Percentiles rank a stretch among this genome's conserved stretches.
phyloP scores from a whole-genome alignment of 2,797 vertebrate species.

The Sebastes paucispinis region DNA sequence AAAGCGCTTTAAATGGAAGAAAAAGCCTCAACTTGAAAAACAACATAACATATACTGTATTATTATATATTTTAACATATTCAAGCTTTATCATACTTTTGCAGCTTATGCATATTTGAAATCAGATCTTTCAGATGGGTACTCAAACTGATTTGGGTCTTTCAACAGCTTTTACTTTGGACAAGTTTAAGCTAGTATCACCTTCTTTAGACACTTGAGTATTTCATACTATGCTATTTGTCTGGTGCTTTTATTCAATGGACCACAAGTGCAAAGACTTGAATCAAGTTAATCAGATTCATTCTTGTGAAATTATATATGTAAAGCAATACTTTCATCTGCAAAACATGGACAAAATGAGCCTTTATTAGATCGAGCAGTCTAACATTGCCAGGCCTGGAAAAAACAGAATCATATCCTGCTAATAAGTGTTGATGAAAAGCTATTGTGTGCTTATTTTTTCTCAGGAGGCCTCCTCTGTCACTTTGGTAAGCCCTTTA shows the following conservation, averaged over 20 bases:
- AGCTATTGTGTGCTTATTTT: conserved; percentile 39
- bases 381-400: conserved; percentile 38
- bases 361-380: conserved; percentile 40
- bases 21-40: neutral
- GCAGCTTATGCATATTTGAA: neutral
- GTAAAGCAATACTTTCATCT: neutral
- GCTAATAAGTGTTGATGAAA: conserved; percentile 63
- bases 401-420: conserved; percentile 34
- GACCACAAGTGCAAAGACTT: neutral
- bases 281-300: neutral
- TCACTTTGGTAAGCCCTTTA: conserved; percentile 48
- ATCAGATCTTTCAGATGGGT: neutral
- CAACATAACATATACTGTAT: neutral
- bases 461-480: conserved; percentile 40
- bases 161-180: neutral
- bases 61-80: neutral
- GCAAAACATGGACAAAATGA: neutral
- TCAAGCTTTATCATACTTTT: neutral
- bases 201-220: neutral
- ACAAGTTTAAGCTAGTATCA: neutral
- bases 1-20: neutral
- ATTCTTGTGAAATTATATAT: neutral
- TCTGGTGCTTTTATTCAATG: neutral
- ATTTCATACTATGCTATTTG: neutral
- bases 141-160: neutral